Evolutionary conservation across 2,797 vertebrate species (phyloP).

Genomic region (Myotis myotis): DNA sequence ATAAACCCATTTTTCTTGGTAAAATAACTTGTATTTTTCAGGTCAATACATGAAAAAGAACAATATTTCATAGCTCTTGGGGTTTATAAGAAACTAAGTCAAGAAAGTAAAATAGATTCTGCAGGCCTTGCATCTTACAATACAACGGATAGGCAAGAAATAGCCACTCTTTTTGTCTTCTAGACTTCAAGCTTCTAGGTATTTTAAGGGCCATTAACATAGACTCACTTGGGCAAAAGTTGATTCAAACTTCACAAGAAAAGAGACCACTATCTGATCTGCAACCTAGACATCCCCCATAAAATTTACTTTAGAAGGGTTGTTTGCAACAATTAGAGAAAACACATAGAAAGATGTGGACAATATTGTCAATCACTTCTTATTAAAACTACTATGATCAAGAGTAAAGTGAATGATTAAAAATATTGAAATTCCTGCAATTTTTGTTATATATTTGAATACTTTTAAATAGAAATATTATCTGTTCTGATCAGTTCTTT

Average conservation of each 20-base stretch:
- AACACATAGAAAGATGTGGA: not conserved
- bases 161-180: not conserved
- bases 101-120: not conserved
- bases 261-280: not conserved
- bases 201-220: not conserved
- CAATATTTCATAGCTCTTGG: not conserved
- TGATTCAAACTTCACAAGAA: not conserved
- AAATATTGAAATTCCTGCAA: not conserved
- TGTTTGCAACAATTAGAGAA: not conserved
- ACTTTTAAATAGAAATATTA: constrained; percentile 22
- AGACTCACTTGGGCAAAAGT: not conserved
- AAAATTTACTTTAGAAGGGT: not conserved
- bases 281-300: not conserved
- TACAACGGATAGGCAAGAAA: not conserved
- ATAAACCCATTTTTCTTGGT: not conserved
- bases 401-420: not conserved
- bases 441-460: constrained; percentile 6
- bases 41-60: not conserved
- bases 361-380: not conserved
- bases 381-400: not conserved
- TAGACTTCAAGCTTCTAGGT: not conserved
- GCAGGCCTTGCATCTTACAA: not conserved
- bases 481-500: not conserved
- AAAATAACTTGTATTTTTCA: not conserved
- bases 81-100: constrained; percentile 47